Evolutionary conservation across 2,113 vertebrate genomes (phyloP).

Genomic region (Gnathonemus echidnorhynchus): DNA sequence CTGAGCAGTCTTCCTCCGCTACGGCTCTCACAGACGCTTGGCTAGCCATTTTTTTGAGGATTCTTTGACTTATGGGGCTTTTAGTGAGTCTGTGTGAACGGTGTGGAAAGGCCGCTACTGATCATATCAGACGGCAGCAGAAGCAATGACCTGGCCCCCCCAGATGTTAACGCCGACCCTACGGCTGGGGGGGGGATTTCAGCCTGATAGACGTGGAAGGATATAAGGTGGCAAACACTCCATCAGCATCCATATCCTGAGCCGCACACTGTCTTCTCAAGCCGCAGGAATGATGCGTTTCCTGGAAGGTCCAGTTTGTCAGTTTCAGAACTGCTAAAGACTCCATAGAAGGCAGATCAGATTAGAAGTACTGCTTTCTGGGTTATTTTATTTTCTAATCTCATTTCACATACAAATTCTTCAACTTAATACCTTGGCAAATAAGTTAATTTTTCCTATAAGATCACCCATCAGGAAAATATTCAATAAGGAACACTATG

Average conservation of each 20-base stretch:
- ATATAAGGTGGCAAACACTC: neutral
- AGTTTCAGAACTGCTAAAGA: neutral
- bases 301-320: neutral
- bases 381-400: neutral
- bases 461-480: neutral
- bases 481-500: neutral
- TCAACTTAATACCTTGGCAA: neutral
- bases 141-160: neutral
- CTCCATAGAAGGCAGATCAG: neutral
- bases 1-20: neutral
- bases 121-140: neutral
- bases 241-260: neutral
- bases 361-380: neutral
- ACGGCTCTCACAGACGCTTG: neutral
- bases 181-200: neutral
- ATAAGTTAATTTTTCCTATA: neutral
- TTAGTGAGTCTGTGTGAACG: neutral
- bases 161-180: neutral
- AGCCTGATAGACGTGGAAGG: neutral
- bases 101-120: neutral
- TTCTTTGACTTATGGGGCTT: neutral
- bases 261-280: neutral
- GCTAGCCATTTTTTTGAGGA: neutral
- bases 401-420: neutral
- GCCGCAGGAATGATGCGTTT: neutral